These are phyloP conservation scores for Scrobipalpa atriplicella DNA, from an alignment of 2,888 invertebrate genomes.

Conservation along the genomic window DNA sequence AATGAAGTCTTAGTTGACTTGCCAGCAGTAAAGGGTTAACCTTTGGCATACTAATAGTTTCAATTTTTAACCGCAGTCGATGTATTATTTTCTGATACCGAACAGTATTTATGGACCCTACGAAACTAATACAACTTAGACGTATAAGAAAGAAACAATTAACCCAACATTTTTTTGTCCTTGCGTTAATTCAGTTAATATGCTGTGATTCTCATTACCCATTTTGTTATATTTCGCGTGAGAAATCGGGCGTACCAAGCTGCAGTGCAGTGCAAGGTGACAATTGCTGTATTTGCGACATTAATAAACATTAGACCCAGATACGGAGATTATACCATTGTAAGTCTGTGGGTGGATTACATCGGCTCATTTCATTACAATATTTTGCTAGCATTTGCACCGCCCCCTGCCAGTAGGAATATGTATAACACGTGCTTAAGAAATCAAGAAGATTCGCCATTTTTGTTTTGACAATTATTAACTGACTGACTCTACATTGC, in stretches of 20 bases:
- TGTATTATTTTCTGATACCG: background rate
- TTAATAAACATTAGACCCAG: constrained; percentile 12
- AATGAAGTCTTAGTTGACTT: background rate
- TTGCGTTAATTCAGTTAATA: constrained; percentile 13
- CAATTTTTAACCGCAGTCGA: background rate
- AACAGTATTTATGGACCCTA: background rate
- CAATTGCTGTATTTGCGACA: constrained; percentile 18
- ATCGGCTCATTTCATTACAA: constrained; percentile 16
- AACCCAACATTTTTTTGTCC: constrained; percentile 7
- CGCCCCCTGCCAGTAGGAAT: constrained; percentile 8
- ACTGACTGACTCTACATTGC: background rate
- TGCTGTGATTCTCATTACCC: constrained; percentile 8
- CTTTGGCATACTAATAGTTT: background rate
- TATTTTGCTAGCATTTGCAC: background rate
- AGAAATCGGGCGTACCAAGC: constrained; percentile 10
- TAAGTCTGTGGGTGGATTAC: constrained; percentile 22
- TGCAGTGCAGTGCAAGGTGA: constrained; percentile 5
- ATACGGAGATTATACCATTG: constrained; percentile 16
- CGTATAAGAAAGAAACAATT: background rate
- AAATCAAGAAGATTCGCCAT: background rate
- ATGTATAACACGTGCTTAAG: background rate
- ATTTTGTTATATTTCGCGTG: constrained; percentile 19
- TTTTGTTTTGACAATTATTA: background rate
- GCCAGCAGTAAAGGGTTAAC: background rate
- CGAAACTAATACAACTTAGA: background rate